Evolutionary conservation across 2,888 invertebrate species (phyloP).

Genomic region (Adineta ricciae): DNA sequence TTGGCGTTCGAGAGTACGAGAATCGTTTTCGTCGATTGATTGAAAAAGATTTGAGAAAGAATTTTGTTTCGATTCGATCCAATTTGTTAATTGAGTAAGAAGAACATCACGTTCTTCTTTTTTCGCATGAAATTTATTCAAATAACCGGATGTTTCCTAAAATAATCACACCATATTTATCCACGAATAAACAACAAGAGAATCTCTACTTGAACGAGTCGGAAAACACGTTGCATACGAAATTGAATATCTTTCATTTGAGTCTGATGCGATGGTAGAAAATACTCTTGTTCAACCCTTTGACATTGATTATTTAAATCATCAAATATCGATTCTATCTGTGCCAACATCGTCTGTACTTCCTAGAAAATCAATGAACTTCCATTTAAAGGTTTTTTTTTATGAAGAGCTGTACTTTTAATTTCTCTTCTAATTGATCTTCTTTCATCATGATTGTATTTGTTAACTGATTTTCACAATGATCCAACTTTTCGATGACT

Average conservation of each 20-base stretch:
- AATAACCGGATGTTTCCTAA: neutral
- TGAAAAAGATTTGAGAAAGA: neutral
- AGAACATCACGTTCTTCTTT: neutral
- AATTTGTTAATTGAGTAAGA: neutral
- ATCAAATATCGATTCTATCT: neutral
- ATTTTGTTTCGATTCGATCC: constrained; percentile 7
- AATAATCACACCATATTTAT: too few relatives aligned
- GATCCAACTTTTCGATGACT: neutral
- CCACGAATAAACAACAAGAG: neutral
- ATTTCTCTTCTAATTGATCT: neutral
- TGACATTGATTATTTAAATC: neutral
- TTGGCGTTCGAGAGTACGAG: neutral
- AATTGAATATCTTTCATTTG: neutral
- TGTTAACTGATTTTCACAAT: neutral
- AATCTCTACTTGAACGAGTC: neutral
- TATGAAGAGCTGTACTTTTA: neutral
- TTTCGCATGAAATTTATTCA: neutral
- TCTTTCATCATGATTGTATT: neutral
- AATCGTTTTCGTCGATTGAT: neutral
- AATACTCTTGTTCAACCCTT: neutral
- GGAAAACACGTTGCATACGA: neutral
- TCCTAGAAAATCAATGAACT: neutral
- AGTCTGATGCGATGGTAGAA: neutral
- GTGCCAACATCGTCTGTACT: neutral
- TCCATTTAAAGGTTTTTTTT: neutral